Conservation (phyloP, 2,888 invertebrate species). For the Timandra comae region DNA sequence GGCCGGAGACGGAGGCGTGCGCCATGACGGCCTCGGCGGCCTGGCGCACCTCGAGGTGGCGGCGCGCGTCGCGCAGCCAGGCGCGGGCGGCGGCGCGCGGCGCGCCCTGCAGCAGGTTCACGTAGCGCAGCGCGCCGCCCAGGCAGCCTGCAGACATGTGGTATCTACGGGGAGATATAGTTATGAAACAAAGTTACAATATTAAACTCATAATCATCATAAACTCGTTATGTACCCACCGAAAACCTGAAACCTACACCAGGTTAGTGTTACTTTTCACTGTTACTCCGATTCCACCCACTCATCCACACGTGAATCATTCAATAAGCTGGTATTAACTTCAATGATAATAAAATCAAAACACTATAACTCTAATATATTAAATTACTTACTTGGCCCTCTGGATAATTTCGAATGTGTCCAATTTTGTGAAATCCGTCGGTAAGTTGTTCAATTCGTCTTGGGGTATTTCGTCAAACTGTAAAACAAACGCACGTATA, state of each 20-base stretch:
- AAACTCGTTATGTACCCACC: too few species aligned
- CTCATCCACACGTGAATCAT: too few species aligned
- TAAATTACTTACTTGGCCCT: slow-evolving; percentile 84
- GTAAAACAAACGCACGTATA: too few species aligned
- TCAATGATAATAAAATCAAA: background rate
- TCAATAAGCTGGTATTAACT: too few species aligned
- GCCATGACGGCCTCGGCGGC: slow-evolving; percentile 94
- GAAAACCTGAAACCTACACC: too few species aligned
- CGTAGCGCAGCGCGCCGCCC: slow-evolving; percentile 89
- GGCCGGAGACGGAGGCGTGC: slow-evolving; percentile 89
- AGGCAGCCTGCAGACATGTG: slow-evolving; percentile 93
- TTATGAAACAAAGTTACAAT: too few species aligned
- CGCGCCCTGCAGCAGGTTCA: slow-evolving; percentile 93
- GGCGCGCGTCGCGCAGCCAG: slow-evolving; percentile 91
- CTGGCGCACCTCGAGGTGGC: slow-evolving; percentile 91
- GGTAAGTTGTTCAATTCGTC: slow-evolving; percentile 84
- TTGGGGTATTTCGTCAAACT: slow-evolving; percentile 81
- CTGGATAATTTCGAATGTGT: slow-evolving; percentile 92
- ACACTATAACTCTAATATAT: background rate
- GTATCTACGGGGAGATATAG: too few species aligned
- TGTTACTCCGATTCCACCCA: too few species aligned
- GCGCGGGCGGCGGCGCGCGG: slow-evolving; percentile 87
- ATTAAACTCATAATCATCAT: too few species aligned
- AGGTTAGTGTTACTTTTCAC: too few species aligned
- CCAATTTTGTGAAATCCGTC: slow-evolving; percentile 83